Conservation (phyloP, 2,797 vertebrate genomes). For the Siniperca scherzeri region DNA sequence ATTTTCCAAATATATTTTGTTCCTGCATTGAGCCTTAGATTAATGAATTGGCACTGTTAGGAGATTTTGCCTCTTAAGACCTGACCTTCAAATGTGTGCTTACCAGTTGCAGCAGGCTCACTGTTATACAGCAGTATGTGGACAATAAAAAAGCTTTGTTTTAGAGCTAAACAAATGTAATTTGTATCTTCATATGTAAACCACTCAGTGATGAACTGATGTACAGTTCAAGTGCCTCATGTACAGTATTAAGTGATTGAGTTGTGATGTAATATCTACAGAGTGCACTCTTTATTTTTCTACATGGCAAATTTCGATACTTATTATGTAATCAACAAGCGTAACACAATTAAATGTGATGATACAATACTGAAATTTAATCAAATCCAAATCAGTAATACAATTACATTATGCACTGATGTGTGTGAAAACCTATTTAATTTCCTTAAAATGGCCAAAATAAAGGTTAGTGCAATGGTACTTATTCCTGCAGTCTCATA, state of each 20-base stretch:
- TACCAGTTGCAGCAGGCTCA: constrained; percentile 53
- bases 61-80: constrained; percentile 73
- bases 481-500: background rate
- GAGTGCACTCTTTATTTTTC: background rate
- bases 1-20: constrained; percentile 78
- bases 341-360: constrained; percentile 1
- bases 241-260: background rate
- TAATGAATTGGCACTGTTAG: constrained; percentile 79
- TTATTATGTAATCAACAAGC: background rate
- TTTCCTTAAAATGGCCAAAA: background rate
- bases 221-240: background rate
- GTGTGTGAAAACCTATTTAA: no score
- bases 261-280: constrained; percentile 14
- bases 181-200: constrained; percentile 16
- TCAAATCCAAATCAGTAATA: constrained; percentile 4
- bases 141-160: constrained; percentile 41
- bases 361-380: constrained; percentile 12
- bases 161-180: constrained; percentile 37
- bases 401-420: background rate
- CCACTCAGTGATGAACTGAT: constrained; percentile 6
- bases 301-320: background rate
- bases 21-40: constrained; percentile 70
- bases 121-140: constrained; percentile 42
- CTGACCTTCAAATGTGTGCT: constrained; percentile 78
- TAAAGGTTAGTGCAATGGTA: background rate